Evolutionary conservation across 2,113 vertebrate genomes (phyloP), one percentile per base, ranked within the genome.

Genomic region (Microcebus tavaratra): DNA sequence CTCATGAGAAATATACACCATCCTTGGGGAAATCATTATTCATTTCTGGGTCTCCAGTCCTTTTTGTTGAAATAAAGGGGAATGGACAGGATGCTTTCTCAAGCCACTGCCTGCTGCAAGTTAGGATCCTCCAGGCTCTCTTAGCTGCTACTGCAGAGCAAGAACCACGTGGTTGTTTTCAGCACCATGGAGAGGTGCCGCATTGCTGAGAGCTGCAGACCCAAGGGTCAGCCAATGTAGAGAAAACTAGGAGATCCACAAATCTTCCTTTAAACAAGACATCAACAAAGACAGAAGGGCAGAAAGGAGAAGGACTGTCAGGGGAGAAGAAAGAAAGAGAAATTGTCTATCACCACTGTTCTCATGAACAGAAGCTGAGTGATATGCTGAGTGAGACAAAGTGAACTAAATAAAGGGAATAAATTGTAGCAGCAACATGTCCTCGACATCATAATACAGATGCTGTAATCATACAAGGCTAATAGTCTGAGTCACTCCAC

Each of bases 371-470:
- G 73, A 76, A 70, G 2, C 95, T 89, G 87, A 98, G 92, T 86
- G 93, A 97, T 18, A 50, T 12, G 25, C 68, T 91, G 72, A 98
- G 87, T 72, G 92, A 97, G 97, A 98, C 75, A 53, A 91, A 98
- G 86, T 88, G 91, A 67, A 91, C 95, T 95, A 97, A 98, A 94
- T 96, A 98, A 98, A 98, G 89, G 87, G 93, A 92, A 97, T 96
- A 98, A 98, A 98, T 97, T 97, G 95, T 86, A 97, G 90, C 80
- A 94, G 84, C 96, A 88, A 97, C 78, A 61, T 78, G 78, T 98
- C 94, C 95, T 95, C 88, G 14, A 93, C 94, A 97, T 98, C 98
- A 94, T 98, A 98, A 98, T 97, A 97, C 90, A 96, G 96, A 94
- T 94, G 90, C 85, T 96, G 96, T 87, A 98, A 97, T 96, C 95